Base-by-base conservation (phyloP, 2,888 invertebrate genomes). In the Cataglyphis altisquamis region DNA sequence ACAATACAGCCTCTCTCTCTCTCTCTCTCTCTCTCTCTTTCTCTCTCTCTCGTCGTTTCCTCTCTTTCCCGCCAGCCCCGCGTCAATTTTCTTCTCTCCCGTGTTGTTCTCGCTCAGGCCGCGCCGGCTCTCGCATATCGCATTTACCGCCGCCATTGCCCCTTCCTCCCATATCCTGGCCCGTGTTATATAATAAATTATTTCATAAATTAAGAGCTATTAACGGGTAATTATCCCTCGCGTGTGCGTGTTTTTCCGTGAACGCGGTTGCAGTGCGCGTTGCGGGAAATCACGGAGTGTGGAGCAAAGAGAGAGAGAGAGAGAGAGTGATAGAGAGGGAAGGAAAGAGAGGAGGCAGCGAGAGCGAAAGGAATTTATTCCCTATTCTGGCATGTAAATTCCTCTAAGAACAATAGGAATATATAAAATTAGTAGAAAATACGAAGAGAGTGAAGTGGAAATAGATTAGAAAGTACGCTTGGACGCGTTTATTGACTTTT, bases 171-270 rank as follows among this genome's bases (percentile, higher is more conserved):
- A 12, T 52, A 52, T 82, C 72, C 85, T 68, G 83, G 83, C 83
- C 75, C 86, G 84, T 84, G 91, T 92, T 91, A 91, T 92, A 89
- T 92, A 91, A 92, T 91, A 91, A 91, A 91, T 92, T 92, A 91
- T 92, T 91, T 92, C 91, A 91, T 91, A 91, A 91, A 91, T 92
- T 92, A 91, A 90, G 91, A 91, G 92, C 92, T 89, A 92, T 92
- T 91, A 92, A 91, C 90, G 91, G 84, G 90, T 89, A 91, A 92
- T 92, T 92, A 91, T 91, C 89, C 88, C 83, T 90, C 88, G 90
- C 86, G 90, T 88, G 89, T 91, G 89, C 88, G 91, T 91, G 90
- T 90, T 92, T 92, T 92, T 92, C 92, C 91, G 89, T 84, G 87
- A 85, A 87, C 84, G 90, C 90, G 90, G 90, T 88, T 90, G 87